phyloP scores from a whole-genome alignment of 1,140 invertebrate species.

The Periplaneta americana region DNA sequence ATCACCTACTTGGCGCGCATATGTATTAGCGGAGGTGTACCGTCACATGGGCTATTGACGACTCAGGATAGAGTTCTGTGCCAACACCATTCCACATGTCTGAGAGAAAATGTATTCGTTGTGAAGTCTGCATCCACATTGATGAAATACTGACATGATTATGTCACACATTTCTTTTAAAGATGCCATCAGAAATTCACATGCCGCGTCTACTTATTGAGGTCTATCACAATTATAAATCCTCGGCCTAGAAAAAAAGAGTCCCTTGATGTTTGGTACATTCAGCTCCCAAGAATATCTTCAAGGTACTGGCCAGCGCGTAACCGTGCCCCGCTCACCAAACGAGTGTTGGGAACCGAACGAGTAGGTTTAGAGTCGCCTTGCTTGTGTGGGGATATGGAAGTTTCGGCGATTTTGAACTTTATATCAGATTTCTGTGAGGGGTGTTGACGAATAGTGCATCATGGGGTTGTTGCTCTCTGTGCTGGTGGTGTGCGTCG shows the following conservation, averaged over 20 bases:
- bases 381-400: slow-evolving; percentile 1
- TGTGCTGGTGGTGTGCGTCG: slow-evolving; percentile 62
- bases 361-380: neutral
- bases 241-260: neutral
- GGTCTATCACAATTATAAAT: neutral
- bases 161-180: neutral
- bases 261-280: neutral
- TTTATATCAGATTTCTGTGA: neutral
- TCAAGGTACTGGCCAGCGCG: neutral
- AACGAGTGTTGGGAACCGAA: neutral
- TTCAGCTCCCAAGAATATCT: neutral
- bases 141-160: neutral
- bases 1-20: neutral
- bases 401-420: neutral
- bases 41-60: neutral
- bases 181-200: neutral
- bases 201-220: neutral
- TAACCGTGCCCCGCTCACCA: neutral
- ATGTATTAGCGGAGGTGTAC: neutral
- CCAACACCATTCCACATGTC: neutral
- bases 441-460: neutral
- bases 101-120: neutral
- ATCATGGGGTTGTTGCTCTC: slow-evolving; percentile 63
- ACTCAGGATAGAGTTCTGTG: neutral
- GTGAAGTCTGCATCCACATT: neutral